phyloP scores from a whole-genome alignment of 2,888 invertebrate species.

The Sclerodermus sp. region DNA sequence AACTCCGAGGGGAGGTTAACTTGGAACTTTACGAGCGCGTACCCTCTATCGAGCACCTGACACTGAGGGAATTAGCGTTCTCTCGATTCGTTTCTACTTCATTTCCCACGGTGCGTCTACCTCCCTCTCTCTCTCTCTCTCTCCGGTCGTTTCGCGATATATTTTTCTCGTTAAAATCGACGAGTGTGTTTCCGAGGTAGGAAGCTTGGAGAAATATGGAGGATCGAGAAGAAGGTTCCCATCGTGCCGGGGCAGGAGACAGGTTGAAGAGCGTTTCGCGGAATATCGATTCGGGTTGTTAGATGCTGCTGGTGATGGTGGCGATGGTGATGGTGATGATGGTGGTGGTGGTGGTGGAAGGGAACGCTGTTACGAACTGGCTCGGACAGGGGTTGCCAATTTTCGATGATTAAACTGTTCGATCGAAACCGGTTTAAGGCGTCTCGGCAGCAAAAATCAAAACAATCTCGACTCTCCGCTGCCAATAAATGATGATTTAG shows the following conservation, averaged over 20 bases:
- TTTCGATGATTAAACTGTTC: not conserved
- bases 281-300: not conserved
- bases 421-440: not conserved
- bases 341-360: not conserved
- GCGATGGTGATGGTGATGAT: not conserved
- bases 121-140: no score
- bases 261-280: not conserved
- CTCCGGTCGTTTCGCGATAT: no score
- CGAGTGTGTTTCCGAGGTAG: no score
- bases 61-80: no score
- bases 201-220: no score
- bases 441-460: not conserved
- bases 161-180: no score
- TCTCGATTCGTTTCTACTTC: no score
- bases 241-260: no score
- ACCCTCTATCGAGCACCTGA: not conserved
- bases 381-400: not conserved
- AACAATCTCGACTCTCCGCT: not conserved
- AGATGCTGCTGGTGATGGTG: not conserved
- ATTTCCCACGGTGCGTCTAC: no score
- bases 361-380: not conserved
- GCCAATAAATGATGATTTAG: no score
- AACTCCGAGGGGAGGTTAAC: slow-evolving; percentile 3
- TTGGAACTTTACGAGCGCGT: slow-evolving; percentile 2
- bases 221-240: no score